A percentile compares a stretch with the other conserved stretches of the same genome.
These are phyloP conservation scores for Xenops minutus DNA, from an alignment of 2,797 vertebrate species.

Conservation along the genomic window DNA sequence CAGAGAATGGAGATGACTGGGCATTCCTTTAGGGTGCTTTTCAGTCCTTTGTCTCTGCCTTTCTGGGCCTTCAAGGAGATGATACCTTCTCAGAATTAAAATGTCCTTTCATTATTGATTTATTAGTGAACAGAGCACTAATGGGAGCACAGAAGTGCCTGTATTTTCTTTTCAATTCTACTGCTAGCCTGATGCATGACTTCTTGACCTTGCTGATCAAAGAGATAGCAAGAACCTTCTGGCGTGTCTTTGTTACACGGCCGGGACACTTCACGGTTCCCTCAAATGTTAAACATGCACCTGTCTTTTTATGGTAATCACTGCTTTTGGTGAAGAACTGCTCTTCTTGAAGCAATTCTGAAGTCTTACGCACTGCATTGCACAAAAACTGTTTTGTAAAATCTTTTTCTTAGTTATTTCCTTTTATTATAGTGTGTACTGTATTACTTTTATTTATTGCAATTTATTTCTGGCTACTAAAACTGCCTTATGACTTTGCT, in stretches of 20 bases:
- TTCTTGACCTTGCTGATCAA: neutral
- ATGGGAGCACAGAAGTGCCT: neutral
- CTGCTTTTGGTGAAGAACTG: neutral
- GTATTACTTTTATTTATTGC: neutral
- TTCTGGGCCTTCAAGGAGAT: neutral
- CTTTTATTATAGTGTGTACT: neutral
- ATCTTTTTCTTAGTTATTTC: neutral
- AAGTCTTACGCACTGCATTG: neutral
- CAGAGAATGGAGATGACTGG: neutral
- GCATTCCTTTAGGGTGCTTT: neutral
- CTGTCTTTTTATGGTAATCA: neutral
- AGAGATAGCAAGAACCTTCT: neutral
- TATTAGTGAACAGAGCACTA: neutral
- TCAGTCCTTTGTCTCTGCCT: neutral
- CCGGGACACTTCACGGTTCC: neutral
- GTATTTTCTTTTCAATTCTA: neutral
- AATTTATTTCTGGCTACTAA: neutral
- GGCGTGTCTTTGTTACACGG: neutral
- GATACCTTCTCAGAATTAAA: neutral
- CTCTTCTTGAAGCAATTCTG: neutral
- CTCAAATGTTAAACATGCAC: neutral
- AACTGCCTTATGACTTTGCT: neutral
- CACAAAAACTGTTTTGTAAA: accelerated
- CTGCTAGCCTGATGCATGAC: neutral
- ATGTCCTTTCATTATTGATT: neutral